These are phyloP conservation scores for Pogoniulus pusillus DNA, from an alignment of 2,797 vertebrate genomes.

Conservation along the genomic window DNA sequence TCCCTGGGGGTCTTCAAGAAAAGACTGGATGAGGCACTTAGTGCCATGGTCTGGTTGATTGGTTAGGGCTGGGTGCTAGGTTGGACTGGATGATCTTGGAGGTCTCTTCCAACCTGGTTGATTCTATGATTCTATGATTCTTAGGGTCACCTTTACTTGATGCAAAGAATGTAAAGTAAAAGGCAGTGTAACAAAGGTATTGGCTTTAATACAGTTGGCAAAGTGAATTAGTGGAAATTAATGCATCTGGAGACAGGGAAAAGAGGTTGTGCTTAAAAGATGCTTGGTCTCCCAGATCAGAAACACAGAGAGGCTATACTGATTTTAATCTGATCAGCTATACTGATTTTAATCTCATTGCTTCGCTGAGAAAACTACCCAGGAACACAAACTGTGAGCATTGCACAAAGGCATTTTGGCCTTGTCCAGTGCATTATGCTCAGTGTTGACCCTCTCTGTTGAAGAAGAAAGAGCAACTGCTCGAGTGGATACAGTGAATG, in stretches of 20 bases:
- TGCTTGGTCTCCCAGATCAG: neutral
- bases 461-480: neutral
- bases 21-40: no score
- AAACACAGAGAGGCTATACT: neutral
- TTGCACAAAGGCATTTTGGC: neutral
- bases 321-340: neutral
- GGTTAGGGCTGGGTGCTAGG: no score
- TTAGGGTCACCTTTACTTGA: neutral
- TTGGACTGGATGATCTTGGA: no score
- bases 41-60: no score
- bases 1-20: no score
- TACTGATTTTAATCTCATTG: neutral
- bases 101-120: no score
- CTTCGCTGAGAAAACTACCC: neutral
- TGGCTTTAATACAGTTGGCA: neutral
- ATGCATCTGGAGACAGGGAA: neutral
- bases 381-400: neutral
- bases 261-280: neutral
- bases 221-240: neutral
- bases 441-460: accelerated
- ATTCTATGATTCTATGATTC: no score
- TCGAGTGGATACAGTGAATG: neutral
- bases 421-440: neutral
- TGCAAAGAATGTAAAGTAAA: neutral
- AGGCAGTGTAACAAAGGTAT: accelerated